Conservation (phyloP, 1,140 invertebrate species). For the Nephotettix cincticeps region DNA sequence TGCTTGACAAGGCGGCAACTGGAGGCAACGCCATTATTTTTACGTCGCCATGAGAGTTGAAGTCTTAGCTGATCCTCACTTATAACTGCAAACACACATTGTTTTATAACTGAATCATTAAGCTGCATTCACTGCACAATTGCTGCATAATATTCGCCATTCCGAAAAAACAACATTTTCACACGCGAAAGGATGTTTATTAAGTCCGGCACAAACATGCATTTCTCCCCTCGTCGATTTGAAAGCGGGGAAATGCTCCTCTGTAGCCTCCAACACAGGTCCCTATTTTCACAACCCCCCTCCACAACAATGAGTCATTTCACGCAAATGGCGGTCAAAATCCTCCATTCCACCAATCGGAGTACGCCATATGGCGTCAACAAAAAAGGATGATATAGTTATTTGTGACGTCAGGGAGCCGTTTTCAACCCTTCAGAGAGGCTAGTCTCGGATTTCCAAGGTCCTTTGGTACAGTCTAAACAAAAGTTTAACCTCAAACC, state of each 20-base stretch:
- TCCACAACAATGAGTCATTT: conserved; percentile 23
- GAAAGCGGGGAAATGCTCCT: conserved; percentile 26
- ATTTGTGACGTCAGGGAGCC: conserved; percentile 27
- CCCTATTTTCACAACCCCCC: conserved; percentile 5
- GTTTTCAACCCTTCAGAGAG: conserved; percentile 22
- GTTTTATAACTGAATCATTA: not conserved
- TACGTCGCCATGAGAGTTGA: conserved; percentile 28
- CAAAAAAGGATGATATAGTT: conserved; percentile 29
- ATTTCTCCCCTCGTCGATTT: conserved; percentile 7
- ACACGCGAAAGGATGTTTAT: not conserved
- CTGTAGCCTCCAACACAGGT: conserved; percentile 30
- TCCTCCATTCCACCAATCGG: conserved; percentile 20
- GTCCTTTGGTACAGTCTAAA: conserved; percentile 25
- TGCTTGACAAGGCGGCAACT: conserved; percentile 34
- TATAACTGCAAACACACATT: not conserved
- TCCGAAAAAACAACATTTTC: not conserved
- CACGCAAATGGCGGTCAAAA: conserved; percentile 23
- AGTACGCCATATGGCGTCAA: conserved; percentile 24
- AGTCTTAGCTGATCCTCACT: conserved; percentile 9
- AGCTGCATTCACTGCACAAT: not conserved
- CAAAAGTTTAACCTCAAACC: conserved; percentile 6
- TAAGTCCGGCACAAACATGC: conserved; percentile 4
- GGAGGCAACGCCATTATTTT: conserved; percentile 35
- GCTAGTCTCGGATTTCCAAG: conserved; percentile 30
- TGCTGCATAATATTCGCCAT: not conserved